Evolutionary conservation across 2,888 invertebrate species (phyloP), one percentile per base, ranked within the genome.

Genomic region (Macrostomum cliftonense): DNA sequence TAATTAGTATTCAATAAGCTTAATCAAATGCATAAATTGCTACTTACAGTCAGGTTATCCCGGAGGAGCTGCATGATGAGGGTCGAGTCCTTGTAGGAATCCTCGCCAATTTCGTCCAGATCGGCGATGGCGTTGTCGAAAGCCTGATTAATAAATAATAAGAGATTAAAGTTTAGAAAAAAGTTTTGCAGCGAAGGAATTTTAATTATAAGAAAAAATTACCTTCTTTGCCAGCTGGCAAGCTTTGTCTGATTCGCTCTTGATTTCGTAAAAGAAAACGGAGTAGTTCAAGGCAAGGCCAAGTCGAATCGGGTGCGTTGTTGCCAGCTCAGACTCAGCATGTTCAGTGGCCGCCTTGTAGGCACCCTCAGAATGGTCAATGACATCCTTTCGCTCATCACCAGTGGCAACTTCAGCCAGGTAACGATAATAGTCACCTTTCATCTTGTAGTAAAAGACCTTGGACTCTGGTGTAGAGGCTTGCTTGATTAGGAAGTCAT

Each of bases 361-460:
- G 9, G 50, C 50, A n/a, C 39, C 50, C 12, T 17, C 16, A 7
- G 50, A 51, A 19, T 49, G 37, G 19, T 49, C 9, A 38, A 49
- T 39, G 16, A 50, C 39, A 12, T 51, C 81, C 77, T 83, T 85
- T 79, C 89, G 83, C 73, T 83, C 85, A 74, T 91, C 89, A 72
- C 91, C 91, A 71, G 86, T 87, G 73, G 93, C 91, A 72, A 97
- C 95, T 81, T 97, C 97, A 71, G 95, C 95, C 71, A 97, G 81
- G 79, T 97, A 97, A 81, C 97, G 85, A 79, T 88, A 93, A 79
- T 95, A 95, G 77, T 95, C 95, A 70, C 95, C 95, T 78, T 95
- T 95, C 95, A 95, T 95, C 82, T 95, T 95, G 75, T 93, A 81
- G 79, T 97, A 97, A 77, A 95, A 95, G 73, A 97, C 95, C 83